Evolutionary conservation across 1,140 invertebrate genomes (phyloP).

Genomic region (Leguminivora glycinivorella): DNA sequence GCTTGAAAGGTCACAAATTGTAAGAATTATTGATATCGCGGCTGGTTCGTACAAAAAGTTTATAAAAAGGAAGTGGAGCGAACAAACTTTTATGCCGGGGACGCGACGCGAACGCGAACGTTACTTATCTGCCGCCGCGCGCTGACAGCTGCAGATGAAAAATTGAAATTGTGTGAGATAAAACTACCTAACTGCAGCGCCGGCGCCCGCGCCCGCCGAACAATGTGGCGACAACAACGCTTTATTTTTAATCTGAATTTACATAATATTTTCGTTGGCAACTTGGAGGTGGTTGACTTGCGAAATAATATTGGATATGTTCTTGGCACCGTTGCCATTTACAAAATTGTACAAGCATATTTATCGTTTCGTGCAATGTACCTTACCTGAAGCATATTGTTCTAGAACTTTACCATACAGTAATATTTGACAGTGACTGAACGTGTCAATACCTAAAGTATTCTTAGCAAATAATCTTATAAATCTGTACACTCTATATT

Average conservation of each 20-base stretch:
- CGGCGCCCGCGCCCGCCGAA: slow-evolving; percentile 50
- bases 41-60: slow-evolving; percentile 69
- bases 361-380: neutral
- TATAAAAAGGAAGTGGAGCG: slow-evolving; percentile 70
- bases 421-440: too few species aligned
- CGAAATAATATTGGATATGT: slow-evolving; percentile 2
- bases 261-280: slow-evolving; percentile 28
- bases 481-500: too few species aligned
- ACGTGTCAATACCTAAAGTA: too few species aligned
- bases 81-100: slow-evolving; percentile 70
- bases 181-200: slow-evolving; percentile 71
- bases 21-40: slow-evolving; percentile 72
- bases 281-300: slow-evolving; percentile 25
- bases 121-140: slow-evolving; percentile 72
- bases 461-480: too few species aligned
- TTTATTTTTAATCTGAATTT: slow-evolving; percentile 33
- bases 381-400: neutral
- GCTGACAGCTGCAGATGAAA: slow-evolving; percentile 78
- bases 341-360: neutral
- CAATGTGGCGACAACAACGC: slow-evolving; percentile 66
- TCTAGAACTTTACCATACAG: neutral
- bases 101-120: slow-evolving; percentile 59
- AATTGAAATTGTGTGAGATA: slow-evolving; percentile 78
- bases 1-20: slow-evolving; percentile 56
- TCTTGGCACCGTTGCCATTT: slow-evolving; percentile 6